Evolutionary conservation across 2,113 vertebrate genomes (phyloP), one percentile per base, ranked within the genome.

Genomic region (Pandion haliaetus): DNA sequence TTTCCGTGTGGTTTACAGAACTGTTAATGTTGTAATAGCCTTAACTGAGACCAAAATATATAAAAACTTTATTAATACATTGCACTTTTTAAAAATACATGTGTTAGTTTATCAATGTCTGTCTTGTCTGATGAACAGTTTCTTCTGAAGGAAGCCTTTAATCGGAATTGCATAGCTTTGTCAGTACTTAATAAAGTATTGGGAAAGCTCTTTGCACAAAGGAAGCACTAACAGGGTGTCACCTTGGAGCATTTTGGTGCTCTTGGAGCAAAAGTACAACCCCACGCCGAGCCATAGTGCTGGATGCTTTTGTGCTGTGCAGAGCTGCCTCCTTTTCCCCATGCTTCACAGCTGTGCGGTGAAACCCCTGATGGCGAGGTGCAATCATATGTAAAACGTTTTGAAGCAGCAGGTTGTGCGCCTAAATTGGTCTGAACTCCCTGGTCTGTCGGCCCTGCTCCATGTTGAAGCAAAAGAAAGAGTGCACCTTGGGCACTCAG

Each of bases 1-100:
- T 95, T 95, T 91, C 82, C 85, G 55, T 89, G 74, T 94, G 66
- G 98, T 98, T 98, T 98, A 98, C 97, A 94, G 72, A 95, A 92
- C 69, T 93, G 93, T 91, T 95, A 49, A 89, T 72, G 61, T 90
- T 97, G 86, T 98, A 95, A 97, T 96, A 95, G 94, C 93, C 92
- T 97, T 97, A 96, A 96, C 61, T 52, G 85, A 95, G 97, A 98
- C 97, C 97, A 97, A 98, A 96, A 40, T 93, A 71, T 90, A 89
- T 97, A 73, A 95, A 90, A 69, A 82, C 12, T 97, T 97, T 93
- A 96, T 98, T 97, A 98, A 98, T 77, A 93, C 84, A 71, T 87
- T 91, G 90, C 96, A 86, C 95, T 95, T 97, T 97, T 96, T 38
- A 82, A 84, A 88, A 91, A 92, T 85, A 87, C n/a, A 8, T 0